Base-by-base conservation (phyloP, 2,888 invertebrate genomes). In the Cataglyphis livida region DNA sequence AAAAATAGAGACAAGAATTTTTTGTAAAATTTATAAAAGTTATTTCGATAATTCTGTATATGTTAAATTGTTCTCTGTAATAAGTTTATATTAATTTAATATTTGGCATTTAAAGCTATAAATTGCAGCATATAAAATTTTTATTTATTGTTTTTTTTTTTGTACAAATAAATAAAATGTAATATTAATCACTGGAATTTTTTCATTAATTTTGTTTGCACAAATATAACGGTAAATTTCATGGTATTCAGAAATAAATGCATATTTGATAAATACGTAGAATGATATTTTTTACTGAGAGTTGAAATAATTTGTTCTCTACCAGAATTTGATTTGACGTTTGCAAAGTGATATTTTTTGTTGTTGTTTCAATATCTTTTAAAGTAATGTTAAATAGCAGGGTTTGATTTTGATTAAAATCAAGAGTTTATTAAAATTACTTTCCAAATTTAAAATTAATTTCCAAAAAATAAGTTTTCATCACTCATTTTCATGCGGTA, bases 171-270 rank as follows among this genome's bases (percentile, higher is more conserved):
- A 38, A 25, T 35, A 65, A 12, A 41, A 54, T 41, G n/a, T 15
- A 41, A 28, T 54, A 75, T 54, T 65, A 65, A 75, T 75, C 12
- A 75, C 12, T n/a, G 66, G 65, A 54, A 76, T 54, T 64, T 75
- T 65, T 76, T 75, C 25, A 51, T 64, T 75, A 38, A 51, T 41
- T 65, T n/a, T 12, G 2, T 25, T 51, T 18, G 65, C 38, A 25
- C 44, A 65, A 65, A 54, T 65, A 41, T 75, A 51, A 65, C n/a
- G 48, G 21, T 5, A 54, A 73, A 73, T 44, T 51, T 51, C 35
- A 12, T 28, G 18, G 12, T 75, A 64, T 75, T 75, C 48, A 12
- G 25, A 64, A 64, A 51, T 75, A 75, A 75, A 75, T 1, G 51
- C 10, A 64, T 15, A 32, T 64, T 51, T 61, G 41, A 41, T 32